These are phyloP conservation scores for Macrosoma leucophasiata DNA, from an alignment of 2,888 invertebrate species.

Conservation along the genomic window DNA sequence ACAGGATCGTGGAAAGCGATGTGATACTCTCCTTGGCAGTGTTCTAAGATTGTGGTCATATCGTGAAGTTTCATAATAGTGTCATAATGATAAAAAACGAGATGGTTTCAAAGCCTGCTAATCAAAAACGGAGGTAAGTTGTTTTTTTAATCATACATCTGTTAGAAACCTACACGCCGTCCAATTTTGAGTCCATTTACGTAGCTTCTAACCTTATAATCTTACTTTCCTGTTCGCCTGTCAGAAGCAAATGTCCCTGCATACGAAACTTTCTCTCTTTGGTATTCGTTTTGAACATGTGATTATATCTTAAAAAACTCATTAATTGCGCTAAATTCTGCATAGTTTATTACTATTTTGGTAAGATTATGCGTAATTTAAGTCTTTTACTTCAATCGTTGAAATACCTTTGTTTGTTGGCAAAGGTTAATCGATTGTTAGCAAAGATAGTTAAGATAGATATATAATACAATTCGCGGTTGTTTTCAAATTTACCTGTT, in stretches of 20 bases:
- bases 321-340: neutral
- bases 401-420: too few relatives aligned
- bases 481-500: too few relatives aligned
- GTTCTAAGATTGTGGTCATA: conserved; percentile 74
- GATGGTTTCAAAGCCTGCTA: conserved; percentile 73
- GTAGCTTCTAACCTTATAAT: conserved; percentile 13
- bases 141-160: conserved; percentile 3
- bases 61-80: conserved; percentile 62
- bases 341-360: too few relatives aligned
- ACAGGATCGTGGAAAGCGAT: conserved; percentile 57
- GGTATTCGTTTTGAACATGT: conserved; percentile 10
- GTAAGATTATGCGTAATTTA: too few relatives aligned
- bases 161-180: neutral
- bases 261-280: conserved; percentile 29
- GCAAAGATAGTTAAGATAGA: too few relatives aligned
- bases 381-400: too few relatives aligned
- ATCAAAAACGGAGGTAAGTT: conserved; percentile 82
- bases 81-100: conserved; percentile 52
- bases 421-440: too few relatives aligned
- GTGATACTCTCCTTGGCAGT: conserved; percentile 75
- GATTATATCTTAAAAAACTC: conserved; percentile 4
- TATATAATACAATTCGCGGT: too few relatives aligned
- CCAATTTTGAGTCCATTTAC: neutral
- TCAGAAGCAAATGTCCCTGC: conserved; percentile 19
- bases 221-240: conserved; percentile 21